Evolutionary conservation across 2,113 vertebrate genomes (phyloP).

Genomic region (Stercorarius parasiticus): DNA sequence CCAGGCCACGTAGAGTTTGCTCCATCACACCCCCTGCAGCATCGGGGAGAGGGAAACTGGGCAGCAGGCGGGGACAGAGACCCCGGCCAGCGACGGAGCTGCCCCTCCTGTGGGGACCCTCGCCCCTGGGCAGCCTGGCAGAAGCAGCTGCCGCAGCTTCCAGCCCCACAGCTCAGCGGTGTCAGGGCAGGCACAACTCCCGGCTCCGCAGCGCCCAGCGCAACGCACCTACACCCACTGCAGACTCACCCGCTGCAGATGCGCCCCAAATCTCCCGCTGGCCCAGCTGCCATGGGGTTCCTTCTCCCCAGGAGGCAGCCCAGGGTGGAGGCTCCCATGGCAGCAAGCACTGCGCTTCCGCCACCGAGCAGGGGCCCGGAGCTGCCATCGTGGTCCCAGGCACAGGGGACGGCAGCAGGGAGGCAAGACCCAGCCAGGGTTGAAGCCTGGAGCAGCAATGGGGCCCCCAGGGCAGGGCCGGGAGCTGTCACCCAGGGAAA

Average conservation of each 20-base stretch:
- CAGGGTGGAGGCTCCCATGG: neutral
- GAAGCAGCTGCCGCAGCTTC: neutral
- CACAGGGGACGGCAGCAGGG: too few species aligned
- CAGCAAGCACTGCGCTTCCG: neutral
- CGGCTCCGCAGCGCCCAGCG: fast-evolving
- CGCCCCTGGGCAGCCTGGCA: fast-evolving
- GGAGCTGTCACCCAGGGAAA: neutral
- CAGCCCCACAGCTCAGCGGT: neutral
- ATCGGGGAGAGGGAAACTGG: neutral
- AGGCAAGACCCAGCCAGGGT: fast-evolving
- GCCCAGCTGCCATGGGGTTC: fast-evolving
- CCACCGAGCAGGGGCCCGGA: fast-evolving
- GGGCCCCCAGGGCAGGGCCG: neutral
- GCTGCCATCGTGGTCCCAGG: neutral
- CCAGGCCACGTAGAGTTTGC: neutral
- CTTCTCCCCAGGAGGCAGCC: neutral
- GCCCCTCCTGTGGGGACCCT: neutral
- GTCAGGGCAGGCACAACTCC: neutral
- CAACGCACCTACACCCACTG: fast-evolving
- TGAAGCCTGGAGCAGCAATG: too few species aligned
- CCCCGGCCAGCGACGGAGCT: fast-evolving
- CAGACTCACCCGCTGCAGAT: fast-evolving
- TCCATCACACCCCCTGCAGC: neutral
- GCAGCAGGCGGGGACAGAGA: neutral
- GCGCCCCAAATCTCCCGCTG: neutral